Percentiles rank a stretch among this genome's conserved stretches.
These are phyloP conservation scores for Troides oblongomaculatus DNA, from an alignment of 2,888 invertebrate species.

Conservation along the genomic window DNA sequence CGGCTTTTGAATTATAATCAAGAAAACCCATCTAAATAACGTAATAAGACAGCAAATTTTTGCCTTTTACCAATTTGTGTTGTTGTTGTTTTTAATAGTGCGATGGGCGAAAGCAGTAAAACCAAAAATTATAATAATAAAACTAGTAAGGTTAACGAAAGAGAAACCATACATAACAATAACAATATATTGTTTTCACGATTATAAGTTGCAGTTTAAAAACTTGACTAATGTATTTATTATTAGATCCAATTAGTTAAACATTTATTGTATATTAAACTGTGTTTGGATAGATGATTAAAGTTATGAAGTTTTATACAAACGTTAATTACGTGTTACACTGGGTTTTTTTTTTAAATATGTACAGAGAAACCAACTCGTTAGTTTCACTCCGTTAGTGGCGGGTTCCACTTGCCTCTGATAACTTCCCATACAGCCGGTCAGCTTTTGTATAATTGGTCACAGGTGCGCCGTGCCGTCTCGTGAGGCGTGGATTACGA, in stretches of 20 bases:
- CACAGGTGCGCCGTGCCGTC: slow-evolving; percentile 53
- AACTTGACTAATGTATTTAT: too few relatives aligned
- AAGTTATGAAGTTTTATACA: not conserved
- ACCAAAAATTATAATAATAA: too few relatives aligned
- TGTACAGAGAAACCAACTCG: slow-evolving; percentile 32
- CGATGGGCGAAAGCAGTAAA: too few relatives aligned
- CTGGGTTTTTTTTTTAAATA: not conserved
- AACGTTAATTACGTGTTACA: not conserved
- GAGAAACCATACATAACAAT: too few relatives aligned
- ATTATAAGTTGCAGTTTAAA: too few relatives aligned
- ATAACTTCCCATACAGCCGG: slow-evolving; percentile 50
- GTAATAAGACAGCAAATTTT: not conserved
- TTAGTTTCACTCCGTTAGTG: slow-evolving; percentile 55
- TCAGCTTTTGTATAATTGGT: slow-evolving; percentile 56
- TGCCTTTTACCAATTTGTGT: not conserved
- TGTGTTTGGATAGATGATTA: not conserved
- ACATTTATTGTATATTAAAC: too few relatives aligned
- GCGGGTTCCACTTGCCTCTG: slow-evolving; percentile 50
- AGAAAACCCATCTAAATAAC: not conserved
- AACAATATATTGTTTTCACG: too few relatives aligned
- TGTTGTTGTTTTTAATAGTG: too few relatives aligned
- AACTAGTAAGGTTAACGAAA: too few relatives aligned
- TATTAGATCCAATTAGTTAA: too few relatives aligned
- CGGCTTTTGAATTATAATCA: not conserved
- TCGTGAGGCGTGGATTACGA: slow-evolving; percentile 46